phyloP scores from a whole-genome alignment of 2,113 vertebrate species.

The Actenoides lindsayi region DNA sequence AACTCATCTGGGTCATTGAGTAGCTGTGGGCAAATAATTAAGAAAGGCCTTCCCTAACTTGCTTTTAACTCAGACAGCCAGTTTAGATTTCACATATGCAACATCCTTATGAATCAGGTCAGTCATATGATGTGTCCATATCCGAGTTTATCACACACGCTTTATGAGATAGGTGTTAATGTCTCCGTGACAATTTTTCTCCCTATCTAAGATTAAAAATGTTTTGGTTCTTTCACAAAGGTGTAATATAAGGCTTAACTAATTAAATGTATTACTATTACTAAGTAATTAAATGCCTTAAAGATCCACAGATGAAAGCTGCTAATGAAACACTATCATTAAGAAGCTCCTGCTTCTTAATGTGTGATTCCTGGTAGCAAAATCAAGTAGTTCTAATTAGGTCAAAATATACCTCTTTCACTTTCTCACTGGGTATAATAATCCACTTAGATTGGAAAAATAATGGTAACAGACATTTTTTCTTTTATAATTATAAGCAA shows the following conservation, averaged over 20 bases:
- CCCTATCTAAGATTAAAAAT: not conserved
- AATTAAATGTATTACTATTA: not conserved
- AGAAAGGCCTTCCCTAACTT: not conserved
- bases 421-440: not conserved
- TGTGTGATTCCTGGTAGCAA: not conserved
- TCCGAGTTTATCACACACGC: not conserved
- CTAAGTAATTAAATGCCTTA: not conserved
- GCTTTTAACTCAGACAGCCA: not conserved
- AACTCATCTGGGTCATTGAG: not conserved
- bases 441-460: not conserved
- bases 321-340: not conserved
- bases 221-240: not conserved
- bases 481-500: not conserved
- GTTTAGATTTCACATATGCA: not conserved
- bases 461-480: not conserved
- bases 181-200: not conserved
- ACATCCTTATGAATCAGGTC: not conserved
- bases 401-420: not conserved
- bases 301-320: not conserved
- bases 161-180: not conserved
- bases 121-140: not conserved
- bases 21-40: not conserved
- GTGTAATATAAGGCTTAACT: not conserved
- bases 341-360: not conserved
- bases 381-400: not conserved